Conservation (phyloP, 2,113 vertebrate genomes). For the Talpa occidentalis region DNA sequence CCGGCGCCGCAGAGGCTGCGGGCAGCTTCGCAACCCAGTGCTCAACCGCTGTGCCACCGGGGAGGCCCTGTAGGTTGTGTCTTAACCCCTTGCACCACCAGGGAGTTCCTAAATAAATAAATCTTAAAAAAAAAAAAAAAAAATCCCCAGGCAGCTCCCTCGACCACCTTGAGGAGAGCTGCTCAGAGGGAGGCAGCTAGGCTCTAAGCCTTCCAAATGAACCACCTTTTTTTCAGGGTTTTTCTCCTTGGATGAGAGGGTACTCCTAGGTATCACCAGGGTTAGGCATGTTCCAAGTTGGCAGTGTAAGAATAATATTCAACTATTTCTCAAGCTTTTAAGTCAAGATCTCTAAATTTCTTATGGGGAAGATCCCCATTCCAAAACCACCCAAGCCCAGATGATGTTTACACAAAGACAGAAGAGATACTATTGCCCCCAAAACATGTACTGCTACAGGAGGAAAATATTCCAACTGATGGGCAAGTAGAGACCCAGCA, state of each 20-base stretch:
- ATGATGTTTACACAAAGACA: background rate
- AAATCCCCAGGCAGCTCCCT: background rate
- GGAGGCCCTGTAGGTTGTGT: too few species aligned
- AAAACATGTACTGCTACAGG: background rate
- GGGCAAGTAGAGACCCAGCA: background rate
- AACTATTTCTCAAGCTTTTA: background rate
- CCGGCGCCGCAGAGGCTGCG: too few species aligned
- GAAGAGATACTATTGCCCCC: background rate
- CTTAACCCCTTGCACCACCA: too few species aligned
- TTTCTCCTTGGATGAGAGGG: background rate
- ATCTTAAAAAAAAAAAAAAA: too few species aligned
- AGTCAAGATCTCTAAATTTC: background rate
- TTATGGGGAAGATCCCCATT: background rate
- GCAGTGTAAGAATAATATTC: background rate
- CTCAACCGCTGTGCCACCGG: too few species aligned
- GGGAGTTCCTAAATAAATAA: too few species aligned
- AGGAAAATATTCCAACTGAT: background rate
- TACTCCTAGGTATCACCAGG: background rate
- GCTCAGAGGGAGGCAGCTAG: background rate
- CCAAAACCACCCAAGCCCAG: background rate
- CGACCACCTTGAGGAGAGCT: background rate
- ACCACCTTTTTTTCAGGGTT: background rate
- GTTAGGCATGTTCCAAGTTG: background rate
- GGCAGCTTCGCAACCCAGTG: too few species aligned
- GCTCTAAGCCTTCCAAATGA: background rate